Evolutionary conservation across 2,113 vertebrate species (phyloP).

Genomic region (Pseudorasbora parva): DNA sequence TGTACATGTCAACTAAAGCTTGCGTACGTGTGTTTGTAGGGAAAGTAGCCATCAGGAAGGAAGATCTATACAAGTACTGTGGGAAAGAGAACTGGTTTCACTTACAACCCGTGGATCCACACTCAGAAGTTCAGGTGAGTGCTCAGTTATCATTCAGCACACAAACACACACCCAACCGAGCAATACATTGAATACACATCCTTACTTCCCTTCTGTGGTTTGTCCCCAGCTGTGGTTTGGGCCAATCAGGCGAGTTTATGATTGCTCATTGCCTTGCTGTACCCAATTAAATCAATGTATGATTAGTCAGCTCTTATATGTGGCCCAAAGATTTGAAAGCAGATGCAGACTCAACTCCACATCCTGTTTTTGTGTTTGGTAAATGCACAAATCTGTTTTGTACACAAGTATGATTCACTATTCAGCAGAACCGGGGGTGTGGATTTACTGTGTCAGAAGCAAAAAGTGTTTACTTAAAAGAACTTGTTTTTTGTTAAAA

Average conservation of each 20-base stretch:
- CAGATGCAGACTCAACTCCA: constrained; percentile 39
- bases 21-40: constrained; percentile 73
- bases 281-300: constrained; percentile 19
- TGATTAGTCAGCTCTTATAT: constrained; percentile 28
- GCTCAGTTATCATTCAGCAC: background rate
- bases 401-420: constrained; percentile 54
- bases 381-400: constrained; percentile 47
- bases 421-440: constrained; percentile 25
- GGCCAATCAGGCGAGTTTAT: constrained; percentile 38
- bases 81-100: constrained; percentile 95
- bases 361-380: constrained; percentile 59
- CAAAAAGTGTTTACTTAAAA: constrained; percentile 6
- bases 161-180: constrained; percentile 26
- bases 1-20: constrained; percentile 72
- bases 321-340: constrained; percentile 24
- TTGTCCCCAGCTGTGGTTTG: constrained; percentile 20
- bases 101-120: constrained; percentile 91
- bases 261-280: constrained; percentile 25
- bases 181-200: background rate
- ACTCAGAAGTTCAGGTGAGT: constrained; percentile 97
- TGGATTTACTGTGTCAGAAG: constrained; percentile 6
- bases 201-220: constrained; percentile 32
- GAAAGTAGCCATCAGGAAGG: constrained; percentile 95
- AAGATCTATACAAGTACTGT: constrained; percentile 89
- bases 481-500: background rate